phyloP scores from a whole-genome alignment of 2,797 vertebrate genomes.

The Chrosomus eos region DNA sequence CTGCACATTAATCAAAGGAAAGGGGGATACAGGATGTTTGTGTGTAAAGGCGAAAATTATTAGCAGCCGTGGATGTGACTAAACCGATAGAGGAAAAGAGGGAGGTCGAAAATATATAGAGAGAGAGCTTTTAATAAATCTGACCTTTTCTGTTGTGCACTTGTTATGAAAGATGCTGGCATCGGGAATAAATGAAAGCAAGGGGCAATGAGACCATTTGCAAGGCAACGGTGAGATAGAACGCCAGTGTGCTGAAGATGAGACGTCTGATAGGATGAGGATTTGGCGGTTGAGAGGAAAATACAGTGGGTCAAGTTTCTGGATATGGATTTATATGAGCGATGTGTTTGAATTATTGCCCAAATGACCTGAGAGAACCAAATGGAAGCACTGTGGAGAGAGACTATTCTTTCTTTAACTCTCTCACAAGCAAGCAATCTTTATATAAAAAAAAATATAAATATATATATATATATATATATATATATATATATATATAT shows the following conservation, averaged over 20 bases:
- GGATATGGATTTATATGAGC: slow-evolving; percentile 20
- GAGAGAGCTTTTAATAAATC: slow-evolving; percentile 57
- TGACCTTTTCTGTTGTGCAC: slow-evolving; percentile 63
- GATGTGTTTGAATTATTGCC: slow-evolving; percentile 29
- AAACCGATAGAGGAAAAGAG: slow-evolving; percentile 42
- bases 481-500: too few relatives aligned
- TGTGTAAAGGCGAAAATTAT: slow-evolving; percentile 56
- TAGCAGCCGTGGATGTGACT: slow-evolving; percentile 59
- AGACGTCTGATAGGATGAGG: slow-evolving; percentile 16
- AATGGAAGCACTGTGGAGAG: background rate
- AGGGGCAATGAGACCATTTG: slow-evolving; percentile 43
- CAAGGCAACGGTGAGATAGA: slow-evolving; percentile 27
- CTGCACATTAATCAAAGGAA: slow-evolving; percentile 61
- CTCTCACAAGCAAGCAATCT: background rate
- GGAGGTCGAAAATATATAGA: slow-evolving; percentile 21
- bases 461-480: too few relatives aligned
- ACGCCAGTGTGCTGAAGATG: background rate
- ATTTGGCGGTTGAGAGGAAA: slow-evolving; percentile 12
- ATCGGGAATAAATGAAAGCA: slow-evolving; percentile 49
- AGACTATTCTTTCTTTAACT: background rate
- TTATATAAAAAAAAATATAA: background rate
- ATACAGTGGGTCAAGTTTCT: slow-evolving; percentile 15
- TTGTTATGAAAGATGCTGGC: slow-evolving; percentile 57
- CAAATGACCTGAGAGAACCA: background rate
- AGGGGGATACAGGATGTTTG: slow-evolving; percentile 35